Percentiles rank a stretch among this genome's conserved stretches.
These are phyloP conservation scores for Centrocercus urophasianus DNA, from an alignment of 2,113 vertebrate species.

Conservation along the genomic window DNA sequence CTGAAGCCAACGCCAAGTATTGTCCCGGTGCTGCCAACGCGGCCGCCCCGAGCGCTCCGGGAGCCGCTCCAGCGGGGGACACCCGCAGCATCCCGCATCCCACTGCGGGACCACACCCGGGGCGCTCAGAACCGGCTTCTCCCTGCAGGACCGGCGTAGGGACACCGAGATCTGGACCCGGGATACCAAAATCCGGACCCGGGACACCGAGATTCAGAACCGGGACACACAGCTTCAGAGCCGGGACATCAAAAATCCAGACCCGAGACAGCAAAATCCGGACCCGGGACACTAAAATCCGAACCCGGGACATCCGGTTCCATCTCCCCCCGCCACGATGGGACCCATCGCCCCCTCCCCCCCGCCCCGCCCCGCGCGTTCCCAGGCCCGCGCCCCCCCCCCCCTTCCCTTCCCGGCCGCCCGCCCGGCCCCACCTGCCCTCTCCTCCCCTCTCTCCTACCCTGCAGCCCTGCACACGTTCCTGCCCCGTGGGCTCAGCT, in stretches of 20 bases:
- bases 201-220: too few relatives aligned
- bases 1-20: background rate
- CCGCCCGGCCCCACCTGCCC: background rate
- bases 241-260: too few relatives aligned
- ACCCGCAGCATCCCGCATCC: conserved; percentile 2
- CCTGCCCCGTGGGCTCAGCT: conserved; percentile 70
- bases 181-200: too few relatives aligned
- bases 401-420: background rate
- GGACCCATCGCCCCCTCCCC: background rate
- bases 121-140: too few relatives aligned
- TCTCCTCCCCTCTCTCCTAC: conserved; percentile 23
- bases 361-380: background rate
- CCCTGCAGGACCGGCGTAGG: background rate
- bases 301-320: background rate
- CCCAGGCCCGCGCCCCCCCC: too few relatives aligned
- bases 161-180: too few relatives aligned
- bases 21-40: background rate
- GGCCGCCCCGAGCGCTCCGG: background rate
- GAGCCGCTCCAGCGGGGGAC: background rate
- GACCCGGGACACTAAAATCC: too few relatives aligned
- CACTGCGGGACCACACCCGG: background rate
- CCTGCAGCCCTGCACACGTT: conserved; percentile 71
- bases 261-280: too few relatives aligned
- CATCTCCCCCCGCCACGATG: background rate
- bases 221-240: too few relatives aligned